A percentile compares a stretch with the other conserved stretches of the same genome.
These are phyloP conservation scores for Heterodera schachtii DNA, from an alignment of 1,140 invertebrate genomes.

Conservation along the genomic window DNA sequence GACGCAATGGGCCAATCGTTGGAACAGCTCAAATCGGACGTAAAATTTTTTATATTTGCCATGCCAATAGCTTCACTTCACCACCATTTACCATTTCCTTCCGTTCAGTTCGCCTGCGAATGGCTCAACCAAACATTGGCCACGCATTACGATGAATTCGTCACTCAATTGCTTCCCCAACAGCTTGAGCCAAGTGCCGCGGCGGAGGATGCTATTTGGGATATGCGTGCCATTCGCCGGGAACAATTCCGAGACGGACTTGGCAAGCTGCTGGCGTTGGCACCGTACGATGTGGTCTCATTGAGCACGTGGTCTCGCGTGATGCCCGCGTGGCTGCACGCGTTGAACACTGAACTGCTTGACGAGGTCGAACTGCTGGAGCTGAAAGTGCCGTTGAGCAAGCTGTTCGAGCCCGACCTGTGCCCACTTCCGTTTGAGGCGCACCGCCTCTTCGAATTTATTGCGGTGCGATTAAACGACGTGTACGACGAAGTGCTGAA, in stretches of 20 bases:
- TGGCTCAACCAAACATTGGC: constrained; percentile 85
- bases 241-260: constrained; percentile 84
- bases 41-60: constrained; percentile 28
- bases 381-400: constrained; percentile 87
- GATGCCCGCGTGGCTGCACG: constrained; percentile 98
- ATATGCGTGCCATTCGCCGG: constrained; percentile 78
- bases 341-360: constrained; percentile 85
- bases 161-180: constrained; percentile 81
- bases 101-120: constrained; percentile 77
- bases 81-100: not conserved
- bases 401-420: constrained; percentile 93
- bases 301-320: constrained; percentile 92
- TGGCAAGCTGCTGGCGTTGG: constrained; percentile 82
- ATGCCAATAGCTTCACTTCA: not conserved
- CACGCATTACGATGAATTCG: constrained; percentile 83
- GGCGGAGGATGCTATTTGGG: constrained; percentile 89
- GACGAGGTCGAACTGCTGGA: constrained; percentile 87
- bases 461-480: constrained; percentile 81
- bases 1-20: constrained; percentile 81
- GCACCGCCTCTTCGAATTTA: constrained; percentile 91
- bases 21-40: constrained; percentile 85
- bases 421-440: constrained; percentile 89
- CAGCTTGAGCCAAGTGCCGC: constrained; percentile 76
- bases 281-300: constrained; percentile 94
- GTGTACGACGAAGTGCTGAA: constrained; percentile 86